Evolutionary conservation across 1,140 invertebrate species (phyloP).

Genomic region (Heliconius melpomene): DNA sequence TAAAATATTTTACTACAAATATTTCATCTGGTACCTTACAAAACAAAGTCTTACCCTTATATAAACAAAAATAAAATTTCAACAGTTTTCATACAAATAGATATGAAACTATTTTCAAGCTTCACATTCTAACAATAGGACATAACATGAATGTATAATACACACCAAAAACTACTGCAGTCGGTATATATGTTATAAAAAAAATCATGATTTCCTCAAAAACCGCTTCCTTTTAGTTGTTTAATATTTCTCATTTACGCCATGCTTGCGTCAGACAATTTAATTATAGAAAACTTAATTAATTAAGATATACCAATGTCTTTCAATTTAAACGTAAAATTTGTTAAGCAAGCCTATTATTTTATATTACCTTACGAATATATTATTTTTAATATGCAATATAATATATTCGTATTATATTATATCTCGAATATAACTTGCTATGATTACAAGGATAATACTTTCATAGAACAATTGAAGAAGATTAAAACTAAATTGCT

Average conservation of each 20-base stretch:
- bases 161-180: too few relatives aligned
- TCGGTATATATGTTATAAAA: too few relatives aligned
- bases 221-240: not conserved
- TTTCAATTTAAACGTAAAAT: not conserved
- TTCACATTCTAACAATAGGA: too few relatives aligned
- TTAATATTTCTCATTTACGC: not conserved
- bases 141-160: too few relatives aligned
- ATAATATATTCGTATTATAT: not conserved
- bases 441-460: not conserved
- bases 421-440: not conserved
- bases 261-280: not conserved
- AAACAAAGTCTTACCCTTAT: too few relatives aligned
- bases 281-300: not conserved
- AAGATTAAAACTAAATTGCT: constrained; percentile 21
- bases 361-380: too few relatives aligned
- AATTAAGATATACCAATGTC: not conserved
- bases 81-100: too few relatives aligned
- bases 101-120: too few relatives aligned
- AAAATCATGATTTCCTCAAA: not conserved
- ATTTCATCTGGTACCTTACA: too few relatives aligned
- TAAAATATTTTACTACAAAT: too few relatives aligned
- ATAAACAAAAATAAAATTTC: too few relatives aligned
- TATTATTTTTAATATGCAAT: not conserved
- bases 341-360: too few relatives aligned
- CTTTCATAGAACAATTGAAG: constrained; percentile 13